Percentiles rank a stretch among this genome's conserved stretches.
Conservation (phyloP, 2,797 vertebrate species). For the Tokudaia tokunoshimensis region DNA sequence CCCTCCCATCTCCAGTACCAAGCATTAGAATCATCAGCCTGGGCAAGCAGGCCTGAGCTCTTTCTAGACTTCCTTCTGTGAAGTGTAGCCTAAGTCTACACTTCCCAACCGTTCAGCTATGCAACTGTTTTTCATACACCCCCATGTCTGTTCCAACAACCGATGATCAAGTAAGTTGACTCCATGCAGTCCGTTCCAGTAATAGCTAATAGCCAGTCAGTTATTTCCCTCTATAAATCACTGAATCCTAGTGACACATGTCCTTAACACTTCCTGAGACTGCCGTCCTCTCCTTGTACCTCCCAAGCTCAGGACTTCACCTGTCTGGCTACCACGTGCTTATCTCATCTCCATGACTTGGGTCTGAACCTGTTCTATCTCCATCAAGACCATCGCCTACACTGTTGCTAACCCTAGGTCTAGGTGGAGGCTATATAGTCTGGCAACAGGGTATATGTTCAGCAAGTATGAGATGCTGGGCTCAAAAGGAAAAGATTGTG, state of each 20-base stretch:
- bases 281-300: not conserved
- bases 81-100: not conserved
- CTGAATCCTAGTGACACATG: not conserved
- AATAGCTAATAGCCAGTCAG: not conserved
- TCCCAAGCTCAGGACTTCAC: not conserved
- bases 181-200: not conserved
- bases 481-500: not conserved
- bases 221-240: not conserved
- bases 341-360: not conserved
- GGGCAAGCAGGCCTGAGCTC: not conserved
- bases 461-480: not conserved
- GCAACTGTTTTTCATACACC: not conserved
- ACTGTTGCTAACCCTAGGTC: not conserved
- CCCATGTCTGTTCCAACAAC: not conserved
- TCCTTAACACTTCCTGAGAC: not conserved
- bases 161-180: not conserved
- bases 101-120: slow-evolving; percentile 8
- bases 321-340: not conserved
- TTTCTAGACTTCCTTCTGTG: slow-evolving; percentile 21
- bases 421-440: not conserved
- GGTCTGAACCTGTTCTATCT: not conserved
- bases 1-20: not conserved
- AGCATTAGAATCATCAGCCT: too few species aligned
- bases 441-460: not conserved
- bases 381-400: not conserved